Percentiles rank a stretch among this genome's conserved stretches.
Conservation (phyloP, 64 coral and sea anemone species). For the Montipora foliosa region DNA sequence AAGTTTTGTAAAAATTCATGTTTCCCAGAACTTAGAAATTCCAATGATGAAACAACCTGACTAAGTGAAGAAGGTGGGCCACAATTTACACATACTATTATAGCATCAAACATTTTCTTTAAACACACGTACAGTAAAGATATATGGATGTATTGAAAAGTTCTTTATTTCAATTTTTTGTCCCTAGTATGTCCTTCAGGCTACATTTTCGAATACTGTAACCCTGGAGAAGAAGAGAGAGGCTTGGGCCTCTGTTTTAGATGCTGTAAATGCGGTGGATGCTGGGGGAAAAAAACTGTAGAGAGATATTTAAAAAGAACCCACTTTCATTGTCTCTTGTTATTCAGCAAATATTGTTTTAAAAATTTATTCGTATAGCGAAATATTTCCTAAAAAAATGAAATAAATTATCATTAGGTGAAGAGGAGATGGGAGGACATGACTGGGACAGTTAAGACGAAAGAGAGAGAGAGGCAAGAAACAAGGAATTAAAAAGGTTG, state of each 20-base stretch:
- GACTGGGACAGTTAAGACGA: conserved; percentile 1
- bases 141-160: neutral
- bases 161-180: neutral
- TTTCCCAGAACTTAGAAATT: neutral
- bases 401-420: conserved; percentile 9
- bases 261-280: conserved; percentile 16
- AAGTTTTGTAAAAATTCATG: neutral
- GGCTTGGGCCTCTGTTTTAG: neutral
- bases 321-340: neutral
- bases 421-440: conserved; percentile 32
- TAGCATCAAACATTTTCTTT: conserved; percentile 3
- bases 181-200: conserved; percentile 1
- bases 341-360: neutral
- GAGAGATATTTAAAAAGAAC: conserved; percentile 12
- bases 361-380: neutral
- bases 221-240: conserved; percentile 2
- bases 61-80: neutral
- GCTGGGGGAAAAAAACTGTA: conserved; percentile 9
- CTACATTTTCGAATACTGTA: neutral
- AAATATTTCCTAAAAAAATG: neutral
- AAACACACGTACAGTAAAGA: neutral
- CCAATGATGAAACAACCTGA: neutral
- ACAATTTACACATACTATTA: conserved; percentile 3
- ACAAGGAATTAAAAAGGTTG: conserved; percentile 24
- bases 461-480: conserved; percentile 1